A percentile compares a stretch with the other conserved stretches of the same genome.
phyloP scores from a whole-genome alignment of 1,140 invertebrate species.

The Saxidomus purpurata region DNA sequence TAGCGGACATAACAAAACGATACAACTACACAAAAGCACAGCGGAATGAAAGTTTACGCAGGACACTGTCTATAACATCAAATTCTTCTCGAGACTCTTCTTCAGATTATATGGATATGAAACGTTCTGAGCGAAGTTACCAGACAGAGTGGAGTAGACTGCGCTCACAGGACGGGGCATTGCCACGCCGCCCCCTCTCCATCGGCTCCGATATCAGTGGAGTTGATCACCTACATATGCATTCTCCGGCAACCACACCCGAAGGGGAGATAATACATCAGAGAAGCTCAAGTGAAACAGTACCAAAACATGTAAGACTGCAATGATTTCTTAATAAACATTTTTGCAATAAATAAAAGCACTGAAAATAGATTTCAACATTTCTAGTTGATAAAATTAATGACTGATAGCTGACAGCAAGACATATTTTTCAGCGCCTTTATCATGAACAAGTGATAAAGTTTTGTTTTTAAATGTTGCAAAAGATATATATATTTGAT shows the following conservation, averaged over 20 bases:
- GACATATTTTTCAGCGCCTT: too few species aligned
- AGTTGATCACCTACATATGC: background rate
- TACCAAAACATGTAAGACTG: slow-evolving; percentile 50
- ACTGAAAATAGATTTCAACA: too few species aligned
- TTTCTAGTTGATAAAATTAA: too few species aligned
- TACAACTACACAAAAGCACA: slow-evolving; percentile 73
- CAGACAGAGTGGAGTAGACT: slow-evolving; percentile 82
- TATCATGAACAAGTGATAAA: too few species aligned
- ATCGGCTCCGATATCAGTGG: slow-evolving; percentile 70
- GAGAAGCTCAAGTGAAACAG: slow-evolving; percentile 40
- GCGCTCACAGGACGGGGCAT: slow-evolving; percentile 69
- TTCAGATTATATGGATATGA: slow-evolving; percentile 81
- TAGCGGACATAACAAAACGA: slow-evolving; percentile 64
- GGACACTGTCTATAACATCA: slow-evolving; percentile 77
- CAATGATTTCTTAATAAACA: too few species aligned
- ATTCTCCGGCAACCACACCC: background rate
- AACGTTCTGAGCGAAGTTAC: slow-evolving; percentile 65
- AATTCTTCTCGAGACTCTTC: slow-evolving; percentile 71
- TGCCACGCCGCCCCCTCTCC: slow-evolving; percentile 67
- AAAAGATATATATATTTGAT: too few species aligned
- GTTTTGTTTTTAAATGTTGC: too few species aligned
- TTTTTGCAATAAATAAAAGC: too few species aligned
- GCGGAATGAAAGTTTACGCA: slow-evolving; percentile 78
- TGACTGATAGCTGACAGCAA: too few species aligned
- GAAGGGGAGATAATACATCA: slow-evolving; percentile 28